Evolutionary conservation across 2,888 invertebrate genomes (phyloP), one percentile per base, ranked within the genome.

Genomic region (Trissoscelio sp.): DNA sequence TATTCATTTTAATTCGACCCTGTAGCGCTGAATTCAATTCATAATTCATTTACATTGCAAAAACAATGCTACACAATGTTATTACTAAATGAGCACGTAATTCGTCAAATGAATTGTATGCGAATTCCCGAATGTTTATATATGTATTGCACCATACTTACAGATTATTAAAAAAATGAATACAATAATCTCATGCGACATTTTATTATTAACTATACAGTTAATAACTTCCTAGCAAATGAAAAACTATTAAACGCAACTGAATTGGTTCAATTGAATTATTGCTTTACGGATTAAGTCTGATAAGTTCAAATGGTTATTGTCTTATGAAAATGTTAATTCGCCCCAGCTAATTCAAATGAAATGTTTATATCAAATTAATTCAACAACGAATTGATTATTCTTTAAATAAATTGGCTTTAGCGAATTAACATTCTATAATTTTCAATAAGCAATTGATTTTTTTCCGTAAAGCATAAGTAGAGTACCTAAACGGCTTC

Each of bases 61-160:
- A 34, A 46, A 48, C 12, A 70, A 34, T 3, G 12, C 69, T 55
- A 11, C 20, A 57, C 12, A 55, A 18, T 24, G 11, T 20, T 6
- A 28, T 60, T 62, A 64, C 7, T 31, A 58, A 66, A 58, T 42
- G 42, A 51, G 58, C 58, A 39, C 5, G 18, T 58, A 18, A 70
- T 37, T 58, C 11, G 39, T 55, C 18, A 46, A 69, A 28, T 57
- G 3, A 66, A 9, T 55, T 34, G 34, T 18, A 42, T 48, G 3
- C 55, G 57, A 12, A 22, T 37, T 53, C 44, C 14, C 20, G 18
- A 39, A 60, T 62, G 58, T 46, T 48, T 58, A 64, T 60, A n/a
- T n/a, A 58, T 9, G 31, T 77, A 77, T 77, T 77, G 75, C 69
- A 77, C 69, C 44, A 16, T 66, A 58, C 62, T 62, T 69, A 55